phyloP scores from a whole-genome alignment of 2,797 vertebrate genomes.

The Urocyon cinereoargenteus region DNA sequence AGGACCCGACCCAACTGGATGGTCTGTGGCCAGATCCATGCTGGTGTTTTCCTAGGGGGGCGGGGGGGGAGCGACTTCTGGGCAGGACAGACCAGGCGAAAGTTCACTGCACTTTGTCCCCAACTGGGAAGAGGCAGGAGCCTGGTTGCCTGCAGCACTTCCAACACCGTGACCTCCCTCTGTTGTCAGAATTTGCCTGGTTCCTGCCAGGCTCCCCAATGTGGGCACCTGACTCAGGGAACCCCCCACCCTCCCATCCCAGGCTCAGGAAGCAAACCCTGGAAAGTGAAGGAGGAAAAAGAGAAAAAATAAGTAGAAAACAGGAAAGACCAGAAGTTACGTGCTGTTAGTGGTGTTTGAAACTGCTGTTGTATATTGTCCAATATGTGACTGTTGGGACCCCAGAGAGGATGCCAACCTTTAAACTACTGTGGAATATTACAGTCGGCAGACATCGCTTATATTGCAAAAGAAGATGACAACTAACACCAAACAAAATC shows the following conservation, averaged over 20 bases:
- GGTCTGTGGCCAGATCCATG: neutral
- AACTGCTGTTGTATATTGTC: neutral
- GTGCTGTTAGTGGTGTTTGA: neutral
- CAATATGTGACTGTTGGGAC: neutral
- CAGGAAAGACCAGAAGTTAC: neutral
- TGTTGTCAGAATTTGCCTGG: accelerated
- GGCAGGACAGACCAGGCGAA: neutral
- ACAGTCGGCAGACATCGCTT: neutral
- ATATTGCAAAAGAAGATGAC: neutral
- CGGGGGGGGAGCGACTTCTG: accelerated
- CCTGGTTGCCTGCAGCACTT: neutral
- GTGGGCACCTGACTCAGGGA: neutral
- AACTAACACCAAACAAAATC: neutral
- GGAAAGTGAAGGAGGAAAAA: neutral
- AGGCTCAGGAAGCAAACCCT: neutral
- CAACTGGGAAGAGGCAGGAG: neutral
- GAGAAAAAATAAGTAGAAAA: neutral
- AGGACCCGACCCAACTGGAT: neutral
- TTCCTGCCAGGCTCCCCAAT: neutral
- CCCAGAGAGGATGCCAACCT: neutral
- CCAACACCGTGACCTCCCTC: accelerated
- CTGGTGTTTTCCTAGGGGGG: neutral
- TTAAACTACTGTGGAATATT: neutral
- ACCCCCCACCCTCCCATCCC: accelerated
- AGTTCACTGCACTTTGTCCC: neutral